These are phyloP conservation scores for Yponomeuta cagnagella DNA, from an alignment of 2,888 invertebrate species.

Conservation along the genomic window DNA sequence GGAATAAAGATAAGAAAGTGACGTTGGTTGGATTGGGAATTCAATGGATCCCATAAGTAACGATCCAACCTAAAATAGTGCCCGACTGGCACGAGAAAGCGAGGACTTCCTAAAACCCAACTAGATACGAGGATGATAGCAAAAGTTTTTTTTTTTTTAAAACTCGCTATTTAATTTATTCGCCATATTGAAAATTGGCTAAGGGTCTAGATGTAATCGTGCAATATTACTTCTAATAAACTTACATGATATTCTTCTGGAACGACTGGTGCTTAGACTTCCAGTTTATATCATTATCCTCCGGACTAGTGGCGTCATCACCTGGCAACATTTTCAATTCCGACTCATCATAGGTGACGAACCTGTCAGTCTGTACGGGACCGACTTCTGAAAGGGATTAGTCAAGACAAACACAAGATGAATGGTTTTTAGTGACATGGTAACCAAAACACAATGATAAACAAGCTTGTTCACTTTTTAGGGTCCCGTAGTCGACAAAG, in stretches of 20 bases:
- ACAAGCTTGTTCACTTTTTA: no score
- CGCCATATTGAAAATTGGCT: not conserved
- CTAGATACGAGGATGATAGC: no score
- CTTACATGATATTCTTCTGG: constrained; percentile 63
- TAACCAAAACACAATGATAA: not conserved
- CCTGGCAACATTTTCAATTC: constrained; percentile 57
- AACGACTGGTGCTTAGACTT: constrained; percentile 44
- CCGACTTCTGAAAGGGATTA: constrained; percentile 35
- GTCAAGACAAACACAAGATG: constrained; percentile 17
- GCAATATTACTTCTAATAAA: constrained; percentile 17
- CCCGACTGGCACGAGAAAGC: no score
- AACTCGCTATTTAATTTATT: no score
- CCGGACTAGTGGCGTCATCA: constrained; percentile 38
- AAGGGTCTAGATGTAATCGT: no score
- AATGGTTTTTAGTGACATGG: not conserved
- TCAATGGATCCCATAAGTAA: no score
- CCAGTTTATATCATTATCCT: constrained; percentile 32
- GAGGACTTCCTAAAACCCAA: no score
- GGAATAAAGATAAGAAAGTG: no score
- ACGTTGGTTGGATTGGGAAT: no score
- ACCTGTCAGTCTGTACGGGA: constrained; percentile 39
- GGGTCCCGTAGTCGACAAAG: no score
- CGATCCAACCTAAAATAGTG: no score
- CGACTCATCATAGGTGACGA: constrained; percentile 48
- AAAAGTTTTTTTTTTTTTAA: no score